phyloP scores from a whole-genome alignment of 2,113 vertebrate genomes.

The Harpagus bidentatus region DNA sequence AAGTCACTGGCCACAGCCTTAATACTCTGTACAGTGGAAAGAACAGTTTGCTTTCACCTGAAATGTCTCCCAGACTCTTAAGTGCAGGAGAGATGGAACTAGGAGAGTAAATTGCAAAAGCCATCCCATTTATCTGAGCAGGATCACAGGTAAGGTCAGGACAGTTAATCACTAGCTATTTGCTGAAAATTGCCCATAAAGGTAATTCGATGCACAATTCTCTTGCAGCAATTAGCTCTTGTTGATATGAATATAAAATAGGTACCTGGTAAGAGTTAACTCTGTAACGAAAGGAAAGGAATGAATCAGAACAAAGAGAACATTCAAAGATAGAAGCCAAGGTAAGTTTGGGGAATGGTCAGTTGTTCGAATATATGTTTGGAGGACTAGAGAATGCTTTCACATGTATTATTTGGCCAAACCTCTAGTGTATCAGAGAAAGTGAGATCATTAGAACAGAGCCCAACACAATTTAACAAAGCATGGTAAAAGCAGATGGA shows the following conservation, averaged over 20 bases:
- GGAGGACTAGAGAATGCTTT: neutral
- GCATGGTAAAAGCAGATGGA: neutral
- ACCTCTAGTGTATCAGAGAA: neutral
- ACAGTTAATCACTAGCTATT: neutral
- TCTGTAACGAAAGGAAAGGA: neutral
- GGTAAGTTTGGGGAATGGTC: neutral
- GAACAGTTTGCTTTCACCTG: neutral
- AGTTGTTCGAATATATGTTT: neutral
- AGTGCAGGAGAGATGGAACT: neutral
- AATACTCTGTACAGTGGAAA: neutral
- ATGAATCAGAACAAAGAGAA: neutral
- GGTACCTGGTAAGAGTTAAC: neutral
- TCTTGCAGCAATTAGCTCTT: slow-evolving; percentile 6
- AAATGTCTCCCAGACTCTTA: neutral
- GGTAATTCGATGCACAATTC: neutral
- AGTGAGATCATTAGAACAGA: neutral
- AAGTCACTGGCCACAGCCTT: neutral
- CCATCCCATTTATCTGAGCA: neutral
- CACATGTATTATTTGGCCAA: neutral
- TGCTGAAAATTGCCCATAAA: slow-evolving; percentile 4
- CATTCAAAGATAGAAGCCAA: neutral
- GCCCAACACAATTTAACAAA: neutral
- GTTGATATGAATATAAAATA: neutral
- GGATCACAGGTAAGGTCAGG: neutral
- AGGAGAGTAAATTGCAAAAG: neutral